Base-by-base conservation (phyloP, 2,797 vertebrate genomes). In the Alectoris magna region DNA sequence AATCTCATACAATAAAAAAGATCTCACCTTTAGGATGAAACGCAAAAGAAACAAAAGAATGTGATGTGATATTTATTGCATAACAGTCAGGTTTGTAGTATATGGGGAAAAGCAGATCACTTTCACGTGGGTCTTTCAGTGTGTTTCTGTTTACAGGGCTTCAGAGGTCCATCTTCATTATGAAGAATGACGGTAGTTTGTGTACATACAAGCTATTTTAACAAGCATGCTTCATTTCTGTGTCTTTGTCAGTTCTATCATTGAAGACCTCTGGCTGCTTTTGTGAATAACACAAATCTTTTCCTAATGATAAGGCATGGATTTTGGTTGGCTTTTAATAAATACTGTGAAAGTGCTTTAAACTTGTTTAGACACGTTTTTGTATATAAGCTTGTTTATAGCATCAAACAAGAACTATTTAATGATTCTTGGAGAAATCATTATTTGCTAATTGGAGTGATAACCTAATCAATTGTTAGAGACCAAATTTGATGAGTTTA, bases 311-410 rank as follows among this genome's bases (percentile, higher is more conserved):
- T 80, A 68, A 87, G 43, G 41, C 17, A 74, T 69, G 26, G 1
- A 16, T 93, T 72, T 41, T 31, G 80, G 58, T 78, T 94, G 21
- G 8, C 80, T 84, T 58, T 77, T 41, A 38, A 15, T 59, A 75
- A 75, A 36, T 53, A 51, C 15, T 63, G 24, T 22, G 58, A n/a
- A 44, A 72, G 74, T 78, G 43, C 46, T 70, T 75, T 69, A 64
- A 88, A n/a, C 48, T 59, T 90, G 10, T 84, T 87, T 74, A 88
- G 41, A 73, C 23, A 87, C 14, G 22, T 91, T 95, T 86, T 94
- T 94, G 43, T 82, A 38, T 73, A 60, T 85, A 67, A 77, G 31
- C 64, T 95, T 93, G 14, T 80, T 69, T 81, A 17, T 76, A n/a
- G 72, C 55, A 71, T 89, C 88, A 92, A 71, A 67, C 49, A 29